Evolutionary conservation across 2,888 invertebrate genomes (phyloP).

Genomic region (Ischnus inquisitorius): DNA sequence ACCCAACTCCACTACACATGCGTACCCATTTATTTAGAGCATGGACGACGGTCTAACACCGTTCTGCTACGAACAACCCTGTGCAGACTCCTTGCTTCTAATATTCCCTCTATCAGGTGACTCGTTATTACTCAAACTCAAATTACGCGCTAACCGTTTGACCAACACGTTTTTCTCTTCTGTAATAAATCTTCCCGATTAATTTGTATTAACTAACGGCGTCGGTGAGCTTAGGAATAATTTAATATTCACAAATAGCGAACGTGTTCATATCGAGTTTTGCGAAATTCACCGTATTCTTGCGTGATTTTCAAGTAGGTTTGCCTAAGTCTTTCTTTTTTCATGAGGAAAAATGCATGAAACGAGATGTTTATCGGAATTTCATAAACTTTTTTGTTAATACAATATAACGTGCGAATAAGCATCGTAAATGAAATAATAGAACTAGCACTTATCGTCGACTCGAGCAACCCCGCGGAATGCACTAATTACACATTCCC

Average conservation of each 20-base stretch:
- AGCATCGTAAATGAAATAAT: too few species aligned
- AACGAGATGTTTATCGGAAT: too few species aligned
- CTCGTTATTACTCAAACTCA: conserved; percentile 43
- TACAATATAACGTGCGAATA: too few species aligned
- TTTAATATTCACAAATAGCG: not conserved
- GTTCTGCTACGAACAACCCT: conserved; percentile 23
- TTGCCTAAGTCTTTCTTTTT: too few species aligned
- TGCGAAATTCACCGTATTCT: too few species aligned
- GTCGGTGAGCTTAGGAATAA: not conserved
- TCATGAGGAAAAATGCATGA: too few species aligned
- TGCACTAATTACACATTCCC: too few species aligned
- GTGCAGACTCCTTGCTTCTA: conserved; percentile 30
- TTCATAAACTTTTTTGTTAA: too few species aligned
- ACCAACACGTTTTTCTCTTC: not conserved
- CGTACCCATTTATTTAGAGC: conserved; percentile 78
- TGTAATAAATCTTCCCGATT: not conserved
- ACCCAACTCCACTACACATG: conserved; percentile 75
- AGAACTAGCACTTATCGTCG: too few species aligned
- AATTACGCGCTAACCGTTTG: not conserved
- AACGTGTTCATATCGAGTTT: too few species aligned
- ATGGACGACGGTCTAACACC: conserved; percentile 67
- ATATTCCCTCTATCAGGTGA: conserved; percentile 50
- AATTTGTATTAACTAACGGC: not conserved
- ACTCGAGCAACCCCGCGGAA: too few species aligned
- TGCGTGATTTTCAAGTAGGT: too few species aligned